phyloP scores from a whole-genome alignment of 2,113 vertebrate genomes.

The Symphodus melops region DNA sequence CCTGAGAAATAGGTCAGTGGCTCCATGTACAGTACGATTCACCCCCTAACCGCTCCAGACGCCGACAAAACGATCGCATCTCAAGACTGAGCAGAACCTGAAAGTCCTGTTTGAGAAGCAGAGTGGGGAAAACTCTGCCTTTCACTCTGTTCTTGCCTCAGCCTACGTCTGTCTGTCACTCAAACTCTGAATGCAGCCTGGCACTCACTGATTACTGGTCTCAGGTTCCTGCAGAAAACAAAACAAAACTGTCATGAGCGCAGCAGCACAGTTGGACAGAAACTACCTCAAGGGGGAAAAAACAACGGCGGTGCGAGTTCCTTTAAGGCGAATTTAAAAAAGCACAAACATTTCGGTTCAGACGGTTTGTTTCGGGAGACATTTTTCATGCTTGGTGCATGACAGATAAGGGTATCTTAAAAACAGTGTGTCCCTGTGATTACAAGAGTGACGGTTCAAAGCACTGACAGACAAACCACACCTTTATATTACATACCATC shows the following conservation, averaged over 20 bases:
- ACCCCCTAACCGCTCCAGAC: slow-evolving; percentile 1
- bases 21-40: slow-evolving; percentile 24
- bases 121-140: slow-evolving; percentile 21
- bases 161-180: slow-evolving; percentile 2
- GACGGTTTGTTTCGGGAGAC: background rate
- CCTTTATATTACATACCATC: background rate
- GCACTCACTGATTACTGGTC: slow-evolving; percentile 51
- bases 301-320: background rate
- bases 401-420: slow-evolving; percentile 25
- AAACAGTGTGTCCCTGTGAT: slow-evolving; percentile 18
- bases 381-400: slow-evolving; percentile 4
- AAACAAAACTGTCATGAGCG: slow-evolving; percentile 10
- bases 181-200: slow-evolving; percentile 26
- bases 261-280: slow-evolving; percentile 2
- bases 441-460: background rate
- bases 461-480: background rate
- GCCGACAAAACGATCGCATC: slow-evolving; percentile 15
- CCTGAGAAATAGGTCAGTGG: slow-evolving; percentile 26
- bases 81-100: slow-evolving; percentile 60
- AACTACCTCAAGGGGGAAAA: background rate
- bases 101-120: slow-evolving; percentile 75
- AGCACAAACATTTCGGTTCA: slow-evolving; percentile 1
- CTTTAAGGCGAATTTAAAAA: background rate
- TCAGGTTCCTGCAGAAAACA: slow-evolving; percentile 57
- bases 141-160: slow-evolving; percentile 9